Conservation (phyloP, 2,888 invertebrate genomes). For the Panopea generosa region DNA sequence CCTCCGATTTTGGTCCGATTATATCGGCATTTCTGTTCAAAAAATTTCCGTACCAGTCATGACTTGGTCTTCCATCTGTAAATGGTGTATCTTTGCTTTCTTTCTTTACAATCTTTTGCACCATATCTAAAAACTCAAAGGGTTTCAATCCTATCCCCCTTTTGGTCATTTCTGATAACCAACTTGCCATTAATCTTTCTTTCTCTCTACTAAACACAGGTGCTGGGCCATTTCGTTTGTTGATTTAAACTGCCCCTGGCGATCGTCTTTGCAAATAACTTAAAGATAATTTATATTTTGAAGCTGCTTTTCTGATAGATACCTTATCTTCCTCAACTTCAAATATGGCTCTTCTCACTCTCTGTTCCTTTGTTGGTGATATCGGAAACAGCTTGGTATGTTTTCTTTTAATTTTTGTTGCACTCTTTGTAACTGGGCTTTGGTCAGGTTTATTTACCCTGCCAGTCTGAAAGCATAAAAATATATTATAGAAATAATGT, state of each 20-base stretch:
- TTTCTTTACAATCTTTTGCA: conserved; percentile 24
- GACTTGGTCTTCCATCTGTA: not conserved
- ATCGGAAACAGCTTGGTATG: not conserved
- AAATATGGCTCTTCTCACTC: not conserved
- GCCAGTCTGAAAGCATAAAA: no score
- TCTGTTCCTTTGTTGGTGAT: not conserved
- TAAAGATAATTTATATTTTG: conserved; percentile 2
- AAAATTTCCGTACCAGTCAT: conserved; percentile 29
- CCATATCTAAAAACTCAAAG: conserved; percentile 33
- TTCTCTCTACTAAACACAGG: conserved; percentile 15
- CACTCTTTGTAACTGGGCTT: not conserved
- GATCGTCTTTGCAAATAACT: conserved; percentile 26
- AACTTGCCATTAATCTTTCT: conserved; percentile 38
- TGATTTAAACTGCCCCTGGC: conserved; percentile 30
- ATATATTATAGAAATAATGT: no score
- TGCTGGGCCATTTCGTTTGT: conserved; percentile 27
- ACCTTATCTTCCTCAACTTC: not conserved
- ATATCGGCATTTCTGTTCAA: conserved; percentile 28
- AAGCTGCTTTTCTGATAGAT: conserved; percentile 13
- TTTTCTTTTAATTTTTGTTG: not conserved
- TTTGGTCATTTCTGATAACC: conserved; percentile 30
- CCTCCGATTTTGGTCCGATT: conserved; percentile 6
- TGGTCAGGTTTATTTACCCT: not conserved
- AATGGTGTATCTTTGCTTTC: conserved; percentile 4
- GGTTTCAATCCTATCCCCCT: conserved; percentile 47